Base-by-base conservation (phyloP, 2,113 vertebrate species). In the Semnopithecus entellus region DNA sequence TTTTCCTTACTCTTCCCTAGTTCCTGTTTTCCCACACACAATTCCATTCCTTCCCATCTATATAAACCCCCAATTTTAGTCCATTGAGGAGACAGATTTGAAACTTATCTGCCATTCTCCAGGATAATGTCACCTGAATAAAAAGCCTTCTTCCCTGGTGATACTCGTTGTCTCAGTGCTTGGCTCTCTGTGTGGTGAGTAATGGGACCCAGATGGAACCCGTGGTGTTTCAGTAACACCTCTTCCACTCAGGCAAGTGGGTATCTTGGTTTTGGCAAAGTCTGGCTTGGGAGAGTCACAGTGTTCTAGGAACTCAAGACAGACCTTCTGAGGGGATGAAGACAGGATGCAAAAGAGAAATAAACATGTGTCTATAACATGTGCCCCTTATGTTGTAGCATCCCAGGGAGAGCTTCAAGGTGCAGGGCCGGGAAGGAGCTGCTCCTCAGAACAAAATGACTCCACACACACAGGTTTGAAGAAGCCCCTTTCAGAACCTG, bases 371-470 rank as follows among this genome's bases (percentile, higher is more conserved):
- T 95, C 79, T 91, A 94, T 32, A 81, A 91, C 52, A 75, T 55
- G 72, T 91, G 82, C 23, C 72, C 55, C 91, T 96, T 92, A 88
- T 89, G 88, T 91, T 94, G 94, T 85, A 59, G 83, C 68, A 87
- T 95, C 57, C 45, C 43, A 61, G 59, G 59, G 59, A 94, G 79
- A 97, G 61, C 32, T 96, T 97, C 10, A 17, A 91, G 66, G 94
- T 96, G 59, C 50, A 97, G 82, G 2, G 48, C 93, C 72, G 0
- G 91, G 80, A 97, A 96, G 68, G 88, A 98, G 97, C 96, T 98
- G 98, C 96, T 98, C 96, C 96, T 97, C 94, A 95, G 93, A 88
- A 98, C 78, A 95, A 81, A 97, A 90, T 95, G 68, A 89, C 38
- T 95, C 66, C 84, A 72, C 84, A 96, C 93, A 90, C 76, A 48